phyloP scores from a whole-genome alignment of 1,140 invertebrate genomes.

The Nomia melanderi region DNA sequence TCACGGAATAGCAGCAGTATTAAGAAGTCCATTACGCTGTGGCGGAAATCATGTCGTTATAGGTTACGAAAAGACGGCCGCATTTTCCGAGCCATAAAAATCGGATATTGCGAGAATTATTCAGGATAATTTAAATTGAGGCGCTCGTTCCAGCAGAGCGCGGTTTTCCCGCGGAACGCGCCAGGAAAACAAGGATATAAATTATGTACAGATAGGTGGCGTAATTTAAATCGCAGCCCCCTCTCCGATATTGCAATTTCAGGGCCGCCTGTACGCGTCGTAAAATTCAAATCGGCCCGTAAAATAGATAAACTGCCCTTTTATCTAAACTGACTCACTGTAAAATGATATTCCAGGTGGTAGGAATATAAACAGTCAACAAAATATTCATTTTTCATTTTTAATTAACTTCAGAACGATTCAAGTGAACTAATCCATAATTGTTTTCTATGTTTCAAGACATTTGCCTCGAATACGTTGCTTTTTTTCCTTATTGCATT shows the following conservation, averaged over 20 bases:
- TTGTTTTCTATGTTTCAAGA: too few species aligned
- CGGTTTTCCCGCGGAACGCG: conserved; percentile 55
- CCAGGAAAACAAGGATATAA: conserved; percentile 79
- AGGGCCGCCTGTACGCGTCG: conserved; percentile 64
- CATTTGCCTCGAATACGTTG: too few species aligned
- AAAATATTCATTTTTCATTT: not conserved
- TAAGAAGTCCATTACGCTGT: conserved; percentile 71
- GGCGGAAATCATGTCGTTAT: conserved; percentile 65
- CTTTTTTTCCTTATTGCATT: too few species aligned
- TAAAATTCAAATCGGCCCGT: conserved; percentile 77
- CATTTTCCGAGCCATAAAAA: conserved; percentile 80
- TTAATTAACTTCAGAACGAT: too few species aligned
- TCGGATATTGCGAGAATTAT: conserved; percentile 79
- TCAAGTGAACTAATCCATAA: too few species aligned
- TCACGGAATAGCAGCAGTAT: conserved; percentile 29
- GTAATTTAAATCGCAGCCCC: conserved; percentile 77
- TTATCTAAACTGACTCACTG: not conserved
- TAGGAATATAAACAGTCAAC: not conserved
- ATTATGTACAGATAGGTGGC: conserved; percentile 79
- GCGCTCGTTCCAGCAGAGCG: conserved; percentile 30
- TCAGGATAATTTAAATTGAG: conserved; percentile 81
- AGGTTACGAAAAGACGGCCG: conserved; percentile 61
- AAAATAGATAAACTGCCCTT: conserved; percentile 37
- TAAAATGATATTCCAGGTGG: not conserved
- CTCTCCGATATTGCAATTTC: conserved; percentile 70